Percentiles rank a stretch among this genome's conserved stretches.
These are phyloP conservation scores for Nothoprocta pentlandii DNA, from an alignment of 2,113 vertebrate genomes.

Conservation along the genomic window DNA sequence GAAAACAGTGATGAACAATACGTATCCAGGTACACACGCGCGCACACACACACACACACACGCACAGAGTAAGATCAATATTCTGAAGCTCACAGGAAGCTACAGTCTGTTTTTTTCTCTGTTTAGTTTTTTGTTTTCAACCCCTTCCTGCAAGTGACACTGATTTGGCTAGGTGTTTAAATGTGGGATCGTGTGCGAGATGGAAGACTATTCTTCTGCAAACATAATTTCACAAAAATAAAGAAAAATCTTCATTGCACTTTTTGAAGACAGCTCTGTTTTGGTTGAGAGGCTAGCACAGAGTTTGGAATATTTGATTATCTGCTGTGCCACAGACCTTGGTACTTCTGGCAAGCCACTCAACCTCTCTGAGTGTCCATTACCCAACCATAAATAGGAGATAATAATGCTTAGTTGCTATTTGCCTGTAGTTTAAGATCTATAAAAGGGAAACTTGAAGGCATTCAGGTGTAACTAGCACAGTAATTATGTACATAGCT, in stretches of 20 bases:
- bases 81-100: not conserved
- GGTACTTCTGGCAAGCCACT: not conserved
- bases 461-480: not conserved
- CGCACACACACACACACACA: rapidly evolving
- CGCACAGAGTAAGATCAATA: rapidly evolving
- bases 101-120: not conserved
- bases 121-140: not conserved
- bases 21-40: rapidly evolving
- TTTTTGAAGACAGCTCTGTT: not conserved
- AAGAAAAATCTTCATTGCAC: not conserved
- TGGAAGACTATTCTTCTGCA: not conserved
- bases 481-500: not conserved
- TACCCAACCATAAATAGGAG: not conserved
- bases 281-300: not conserved
- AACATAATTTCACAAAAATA: not conserved
- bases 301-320: not conserved
- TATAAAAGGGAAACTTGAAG: not conserved
- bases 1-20: not conserved
- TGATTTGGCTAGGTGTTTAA: not conserved
- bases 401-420: not conserved
- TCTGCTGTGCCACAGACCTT: not conserved
- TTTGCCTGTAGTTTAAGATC: not conserved
- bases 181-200: not conserved
- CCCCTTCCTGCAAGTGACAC: not conserved
- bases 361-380: not conserved